phyloP scores from a whole-genome alignment of 2,797 vertebrate genomes.

The Chiroxiphia lanceolata region DNA sequence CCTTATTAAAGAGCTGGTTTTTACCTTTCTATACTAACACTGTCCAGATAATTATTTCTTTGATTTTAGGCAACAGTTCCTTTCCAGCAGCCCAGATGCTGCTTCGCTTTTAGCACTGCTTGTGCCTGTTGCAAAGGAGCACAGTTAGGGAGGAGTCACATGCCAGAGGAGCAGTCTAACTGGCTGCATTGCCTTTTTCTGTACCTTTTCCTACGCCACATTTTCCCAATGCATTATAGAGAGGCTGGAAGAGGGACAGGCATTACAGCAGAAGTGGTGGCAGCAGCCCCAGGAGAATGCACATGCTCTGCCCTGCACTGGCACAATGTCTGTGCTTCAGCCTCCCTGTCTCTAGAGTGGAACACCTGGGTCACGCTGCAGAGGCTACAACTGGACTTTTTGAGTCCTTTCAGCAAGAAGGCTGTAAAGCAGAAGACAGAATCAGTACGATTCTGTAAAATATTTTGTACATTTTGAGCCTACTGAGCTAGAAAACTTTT shows the following conservation, averaged over 20 bases:
- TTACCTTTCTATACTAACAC: no score
- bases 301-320: neutral
- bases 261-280: neutral
- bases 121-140: neutral
- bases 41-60: no score
- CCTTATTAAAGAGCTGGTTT: no score
- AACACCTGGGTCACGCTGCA: neutral
- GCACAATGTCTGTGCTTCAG: accelerated
- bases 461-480: neutral
- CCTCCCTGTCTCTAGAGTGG: neutral
- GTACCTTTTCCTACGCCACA: neutral
- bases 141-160: neutral
- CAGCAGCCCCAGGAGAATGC: neutral
- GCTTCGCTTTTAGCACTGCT: neutral
- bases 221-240: accelerated
- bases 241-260: neutral
- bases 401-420: neutral
- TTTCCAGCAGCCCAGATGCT: neutral
- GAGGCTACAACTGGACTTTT: neutral
- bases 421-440: neutral
- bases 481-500: neutral
- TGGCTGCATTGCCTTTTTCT: neutral
- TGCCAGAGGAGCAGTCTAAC: neutral
- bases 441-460: neutral
- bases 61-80: neutral